Percentiles rank a stretch among this genome's conserved stretches.
Conservation (phyloP, 2,888 invertebrate genomes). For the Pyrrhosoma nymphula region DNA sequence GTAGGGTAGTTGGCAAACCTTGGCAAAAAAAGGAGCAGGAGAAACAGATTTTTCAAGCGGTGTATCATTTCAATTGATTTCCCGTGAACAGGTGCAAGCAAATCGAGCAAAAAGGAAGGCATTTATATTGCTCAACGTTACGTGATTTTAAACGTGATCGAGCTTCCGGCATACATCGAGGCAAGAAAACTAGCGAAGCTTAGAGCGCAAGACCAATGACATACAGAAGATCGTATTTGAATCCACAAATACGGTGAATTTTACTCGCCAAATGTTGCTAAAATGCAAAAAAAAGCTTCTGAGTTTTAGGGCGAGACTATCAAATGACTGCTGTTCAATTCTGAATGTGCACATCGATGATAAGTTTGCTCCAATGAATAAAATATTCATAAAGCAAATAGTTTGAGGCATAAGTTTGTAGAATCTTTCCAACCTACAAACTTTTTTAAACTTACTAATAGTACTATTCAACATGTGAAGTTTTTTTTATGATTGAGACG, state of each 20-base stretch:
- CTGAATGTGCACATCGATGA: too few species aligned
- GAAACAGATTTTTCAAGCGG: not conserved
- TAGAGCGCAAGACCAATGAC: not conserved
- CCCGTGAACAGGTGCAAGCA: conserved; percentile 1
- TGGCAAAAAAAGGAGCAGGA: not conserved
- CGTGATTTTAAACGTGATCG: not conserved
- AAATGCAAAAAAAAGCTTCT: not conserved
- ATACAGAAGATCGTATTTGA: not conserved
- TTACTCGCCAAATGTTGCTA: not conserved
- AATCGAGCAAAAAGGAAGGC: not conserved
- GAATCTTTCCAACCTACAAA: too few species aligned
- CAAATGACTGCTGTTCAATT: too few species aligned
- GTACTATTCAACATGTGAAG: too few species aligned
- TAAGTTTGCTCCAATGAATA: too few species aligned
- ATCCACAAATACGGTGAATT: not conserved
- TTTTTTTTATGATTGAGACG: too few species aligned
- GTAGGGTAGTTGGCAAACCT: conserved; percentile 21
- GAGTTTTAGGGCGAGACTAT: too few species aligned
- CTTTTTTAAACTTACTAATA: too few species aligned
- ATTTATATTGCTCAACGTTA: conserved; percentile 9
- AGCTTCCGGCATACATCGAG: not conserved
- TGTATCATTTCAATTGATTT: not conserved
- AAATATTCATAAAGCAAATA: too few species aligned
- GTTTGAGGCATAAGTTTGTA: too few species aligned
- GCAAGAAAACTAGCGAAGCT: not conserved